Percentiles rank a stretch among this genome's conserved stretches.
Conservation (phyloP, 2,113 vertebrate genomes). For the Oncorhynchus keta region DNA sequence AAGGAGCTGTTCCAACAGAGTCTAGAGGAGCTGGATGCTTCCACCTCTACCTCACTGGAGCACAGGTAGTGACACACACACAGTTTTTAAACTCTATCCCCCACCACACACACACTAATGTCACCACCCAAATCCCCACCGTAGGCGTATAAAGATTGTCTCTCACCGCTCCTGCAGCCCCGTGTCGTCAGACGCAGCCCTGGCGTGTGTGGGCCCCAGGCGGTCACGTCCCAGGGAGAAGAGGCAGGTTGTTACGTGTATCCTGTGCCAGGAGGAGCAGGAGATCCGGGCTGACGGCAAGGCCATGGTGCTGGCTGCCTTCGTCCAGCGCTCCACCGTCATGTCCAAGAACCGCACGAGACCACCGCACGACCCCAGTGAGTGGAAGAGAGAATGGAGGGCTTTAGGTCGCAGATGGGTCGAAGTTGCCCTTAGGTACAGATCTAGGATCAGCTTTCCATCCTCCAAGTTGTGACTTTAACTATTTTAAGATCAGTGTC, state of each 20-base stretch:
- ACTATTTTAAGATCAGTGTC: no score
- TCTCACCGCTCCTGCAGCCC: conserved; percentile 66
- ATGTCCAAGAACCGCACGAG: conserved; percentile 87
- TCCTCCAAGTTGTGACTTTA: no score
- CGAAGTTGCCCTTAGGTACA: no score
- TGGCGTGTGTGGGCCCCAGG: conserved; percentile 87
- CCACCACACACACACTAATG: background rate
- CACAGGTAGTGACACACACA: conserved; percentile 68
- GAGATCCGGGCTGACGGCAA: conserved; percentile 85
- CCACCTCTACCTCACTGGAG: conserved; percentile 74
- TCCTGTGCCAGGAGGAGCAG: conserved; percentile 97
- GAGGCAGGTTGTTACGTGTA: conserved; percentile 88
- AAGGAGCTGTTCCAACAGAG: conserved; percentile 95
- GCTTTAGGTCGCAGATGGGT: no score
- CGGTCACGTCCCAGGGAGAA: conserved; percentile 78
- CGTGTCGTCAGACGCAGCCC: conserved; percentile 69
- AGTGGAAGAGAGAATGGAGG: conserved; percentile 7
- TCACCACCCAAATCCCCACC: background rate
- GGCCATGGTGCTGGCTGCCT: conserved; percentile 96
- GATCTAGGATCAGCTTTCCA: no score
- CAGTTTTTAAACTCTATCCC: background rate
- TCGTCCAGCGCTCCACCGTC: conserved; percentile 94
- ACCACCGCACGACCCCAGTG: conserved; percentile 82
- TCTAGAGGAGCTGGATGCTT: conserved; percentile 84
- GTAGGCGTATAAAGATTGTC: background rate